Base-by-base conservation (phyloP, 1,140 invertebrate genomes). In the Lasioglossum baleicum region DNA sequence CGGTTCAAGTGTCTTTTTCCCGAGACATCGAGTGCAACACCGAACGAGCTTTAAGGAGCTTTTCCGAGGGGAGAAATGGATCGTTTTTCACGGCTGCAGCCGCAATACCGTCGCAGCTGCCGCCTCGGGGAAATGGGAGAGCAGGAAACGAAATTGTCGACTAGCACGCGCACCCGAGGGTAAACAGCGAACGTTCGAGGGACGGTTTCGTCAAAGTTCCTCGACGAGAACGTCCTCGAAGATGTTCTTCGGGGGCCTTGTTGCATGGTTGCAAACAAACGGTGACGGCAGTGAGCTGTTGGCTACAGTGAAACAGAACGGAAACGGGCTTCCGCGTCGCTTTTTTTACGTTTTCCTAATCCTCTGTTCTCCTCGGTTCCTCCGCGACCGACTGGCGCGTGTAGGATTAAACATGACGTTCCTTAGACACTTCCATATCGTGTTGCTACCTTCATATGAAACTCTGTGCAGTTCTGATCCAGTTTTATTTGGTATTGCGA, bases 191-290 rank as follows among this genome's bases (percentile, higher is more conserved):
- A 51, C 48, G 66, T n/a, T 51, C 66, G 6, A 7, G n/a, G 31
- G 20, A 48, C 44, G 35, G 72, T 74, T 22, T 51, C 72, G 72
- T 65, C 61, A 56, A 74, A 56, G n/a, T 51, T 56, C 3, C 73
- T 11, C 17, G 22, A 69, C 35, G 35, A 35, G 35, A 35, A 35
- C 31, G 22, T 10, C 61, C 5, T 26, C 31, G 61, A 48, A 0
- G 8, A 48, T 10, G 44, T 48, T 11, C 44, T 11, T 35, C 35
- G 35, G 35, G 35, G 35, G 35, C 5, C 35, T 35, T 3, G 35
- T 3, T 53, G 4, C 7, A n/a, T 17, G 42, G 44, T 13, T 3
- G 44, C 44, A 13, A 48, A 11, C 10, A 51, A 35, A 74, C 60
- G 35, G 40, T 26, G 44, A 35, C 11, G n/a, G 11, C 35, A 35